These are phyloP conservation scores for Pantherophis vulpinus DNA, from an alignment of 2,797 vertebrate species.

Conservation along the genomic window DNA sequence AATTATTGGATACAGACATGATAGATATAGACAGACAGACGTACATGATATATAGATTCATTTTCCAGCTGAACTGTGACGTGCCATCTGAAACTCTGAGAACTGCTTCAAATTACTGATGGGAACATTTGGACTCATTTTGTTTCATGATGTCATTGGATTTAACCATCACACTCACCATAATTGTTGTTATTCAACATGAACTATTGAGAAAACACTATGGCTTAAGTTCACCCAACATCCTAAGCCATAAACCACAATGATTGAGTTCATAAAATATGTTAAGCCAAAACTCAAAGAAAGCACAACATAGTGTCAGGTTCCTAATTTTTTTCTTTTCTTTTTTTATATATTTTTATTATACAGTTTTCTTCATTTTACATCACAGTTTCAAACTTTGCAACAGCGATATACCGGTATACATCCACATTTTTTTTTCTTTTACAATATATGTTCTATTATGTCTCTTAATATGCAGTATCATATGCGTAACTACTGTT, in stretches of 20 bases:
- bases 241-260: background rate
- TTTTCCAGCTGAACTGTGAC: background rate
- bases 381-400: too few species aligned
- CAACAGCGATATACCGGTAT: too few species aligned
- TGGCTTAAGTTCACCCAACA: background rate
- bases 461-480: too few species aligned
- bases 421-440: too few species aligned
- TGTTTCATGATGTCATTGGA: background rate
- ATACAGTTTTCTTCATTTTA: too few species aligned
- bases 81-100: background rate
- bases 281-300: background rate
- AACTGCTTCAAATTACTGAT: background rate
- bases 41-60: background rate
- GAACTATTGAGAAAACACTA: background rate
- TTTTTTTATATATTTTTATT: too few species aligned
- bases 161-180: background rate
- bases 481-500: too few species aligned
- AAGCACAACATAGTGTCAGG: background rate
- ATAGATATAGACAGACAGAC: background rate
- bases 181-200: background rate
- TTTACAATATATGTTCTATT: too few species aligned
- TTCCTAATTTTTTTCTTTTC: background rate
- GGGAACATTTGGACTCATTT: background rate
- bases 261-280: background rate
- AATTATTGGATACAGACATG: background rate